A percentile compares a stretch with the other conserved stretches of the same genome.
phyloP scores from a whole-genome alignment of 1,140 invertebrate species.

The Diorhabda carinulata region DNA sequence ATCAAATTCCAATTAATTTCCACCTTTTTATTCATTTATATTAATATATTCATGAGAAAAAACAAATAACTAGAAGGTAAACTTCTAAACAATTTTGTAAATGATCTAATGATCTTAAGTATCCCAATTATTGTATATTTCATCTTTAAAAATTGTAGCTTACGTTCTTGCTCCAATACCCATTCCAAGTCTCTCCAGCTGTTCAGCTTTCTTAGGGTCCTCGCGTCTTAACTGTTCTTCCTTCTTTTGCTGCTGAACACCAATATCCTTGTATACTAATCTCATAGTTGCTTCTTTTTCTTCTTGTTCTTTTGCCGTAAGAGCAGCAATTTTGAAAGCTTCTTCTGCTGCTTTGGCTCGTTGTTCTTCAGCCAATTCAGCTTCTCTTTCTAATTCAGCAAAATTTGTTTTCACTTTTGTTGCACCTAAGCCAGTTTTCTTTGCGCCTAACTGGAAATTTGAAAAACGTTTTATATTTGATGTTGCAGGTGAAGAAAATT shows the following conservation, averaged over 20 bases:
- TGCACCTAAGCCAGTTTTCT: conserved; percentile 91
- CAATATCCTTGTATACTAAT: conserved; percentile 85
- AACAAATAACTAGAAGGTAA: too few species aligned
- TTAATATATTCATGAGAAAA: too few species aligned
- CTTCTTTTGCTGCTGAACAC: conserved; percentile 70
- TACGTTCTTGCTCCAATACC: conserved; percentile 65
- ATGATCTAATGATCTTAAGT: too few species aligned
- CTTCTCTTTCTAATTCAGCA: conserved; percentile 90
- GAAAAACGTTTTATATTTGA: conserved; percentile 3
- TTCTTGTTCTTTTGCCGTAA: conserved; percentile 53
- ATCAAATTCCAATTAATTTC: too few species aligned
- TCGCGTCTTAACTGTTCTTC: conserved; percentile 70
- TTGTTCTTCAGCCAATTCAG: conserved; percentile 73
- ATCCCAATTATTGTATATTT: too few species aligned
- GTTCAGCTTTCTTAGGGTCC: conserved; percentile 84
- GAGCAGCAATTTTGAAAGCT: conserved; percentile 45
- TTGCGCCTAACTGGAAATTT: conserved; percentile 67
- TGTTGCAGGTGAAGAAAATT: not conserved
- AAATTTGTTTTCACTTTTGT: conserved; percentile 94
- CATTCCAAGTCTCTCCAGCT: conserved; percentile 93
- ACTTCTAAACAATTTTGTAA: too few species aligned
- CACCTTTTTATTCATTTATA: too few species aligned
- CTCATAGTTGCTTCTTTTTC: conserved; percentile 71
- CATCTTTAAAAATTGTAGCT: not conserved
- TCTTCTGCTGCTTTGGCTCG: conserved; percentile 60